Base-by-base conservation (phyloP, 2,113 vertebrate genomes). In the Pithys albifrons region DNA sequence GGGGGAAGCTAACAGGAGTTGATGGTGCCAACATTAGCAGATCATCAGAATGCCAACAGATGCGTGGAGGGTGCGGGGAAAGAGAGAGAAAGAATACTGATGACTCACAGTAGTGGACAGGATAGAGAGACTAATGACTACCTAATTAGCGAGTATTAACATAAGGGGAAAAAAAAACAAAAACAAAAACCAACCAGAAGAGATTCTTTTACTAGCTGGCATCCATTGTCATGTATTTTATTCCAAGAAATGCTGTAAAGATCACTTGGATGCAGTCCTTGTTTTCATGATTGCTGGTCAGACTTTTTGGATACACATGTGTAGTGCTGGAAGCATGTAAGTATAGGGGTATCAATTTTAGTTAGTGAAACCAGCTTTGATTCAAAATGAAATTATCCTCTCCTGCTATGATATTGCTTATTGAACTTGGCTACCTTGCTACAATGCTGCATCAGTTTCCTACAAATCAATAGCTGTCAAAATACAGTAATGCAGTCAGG, bases 11-110 rank as follows among this genome's bases (percentile, higher is more conserved):
- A 76, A 35, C 19, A 15, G n/a, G 13, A 69, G 29, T 19, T 37
- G 8, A 27, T 58, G 27, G 22, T 64, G 65, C 11, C 37, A 45
- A 58, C 6, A 19, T 28, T 27, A 67, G 9, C 12, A 64, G 49
- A 35, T n/a, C 12, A 46, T 64, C 45, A 65, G 33, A 37, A 59
- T 39, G 4, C 13, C 4, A 0, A 14, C 0, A 5, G 7, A 10
- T 39, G 23, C 33, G 4, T 33, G 10, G 18, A 74, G 14, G 3
- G 5, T 25, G 14, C 24, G 4, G 17, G 13, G 22, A 64, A 31
- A 61, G 45, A 5, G 10, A 55, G 28, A 31, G 24, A 24, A 10
- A 61, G 37, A 61, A 37, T 17, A 18, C n/a, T 59, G 33, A 20
- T 48, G 23, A 33, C 29, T 59, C 28, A 39, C 13, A 62, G 41